Conservation (phyloP, 2,797 vertebrate species). For the Clamator glandarius region DNA sequence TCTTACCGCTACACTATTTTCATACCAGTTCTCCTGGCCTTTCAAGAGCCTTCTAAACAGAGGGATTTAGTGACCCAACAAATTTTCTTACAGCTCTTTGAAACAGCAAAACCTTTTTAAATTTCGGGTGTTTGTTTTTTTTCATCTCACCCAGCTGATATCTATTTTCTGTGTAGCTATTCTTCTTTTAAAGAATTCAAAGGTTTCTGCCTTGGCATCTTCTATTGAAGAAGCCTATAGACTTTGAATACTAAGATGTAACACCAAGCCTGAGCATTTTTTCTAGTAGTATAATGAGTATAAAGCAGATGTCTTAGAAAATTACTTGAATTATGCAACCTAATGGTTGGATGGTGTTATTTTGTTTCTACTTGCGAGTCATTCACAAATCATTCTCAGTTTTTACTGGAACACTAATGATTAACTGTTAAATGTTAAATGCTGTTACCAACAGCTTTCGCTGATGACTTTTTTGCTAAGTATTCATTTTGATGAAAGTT, state of each 20-base stretch:
- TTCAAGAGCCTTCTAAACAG: not conserved
- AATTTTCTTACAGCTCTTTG: not conserved
- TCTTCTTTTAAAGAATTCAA: not conserved
- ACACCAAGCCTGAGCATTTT: not conserved
- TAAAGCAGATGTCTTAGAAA: slow-evolving; percentile 15
- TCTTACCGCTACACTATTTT: not conserved
- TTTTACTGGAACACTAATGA: not conserved
- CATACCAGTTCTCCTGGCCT: not conserved
- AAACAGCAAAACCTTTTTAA: not conserved
- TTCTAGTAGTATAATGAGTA: not conserved
- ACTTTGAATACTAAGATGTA: not conserved
- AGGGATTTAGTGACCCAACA: not conserved
- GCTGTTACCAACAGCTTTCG: not conserved
- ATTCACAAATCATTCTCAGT: not conserved
- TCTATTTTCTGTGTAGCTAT: not conserved
- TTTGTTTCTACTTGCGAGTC: not conserved
- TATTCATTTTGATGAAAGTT: not conserved
- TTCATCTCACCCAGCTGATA: not conserved
- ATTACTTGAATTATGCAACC: slow-evolving; percentile 1
- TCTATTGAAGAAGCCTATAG: not conserved
- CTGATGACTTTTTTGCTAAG: not conserved
- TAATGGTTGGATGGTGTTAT: not conserved
- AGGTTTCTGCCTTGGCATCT: not conserved
- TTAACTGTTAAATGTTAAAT: not conserved
- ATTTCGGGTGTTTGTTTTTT: too few relatives aligned